phyloP scores from a whole-genome alignment of 2,888 invertebrate species.

The Glaucopsyche alexis region DNA sequence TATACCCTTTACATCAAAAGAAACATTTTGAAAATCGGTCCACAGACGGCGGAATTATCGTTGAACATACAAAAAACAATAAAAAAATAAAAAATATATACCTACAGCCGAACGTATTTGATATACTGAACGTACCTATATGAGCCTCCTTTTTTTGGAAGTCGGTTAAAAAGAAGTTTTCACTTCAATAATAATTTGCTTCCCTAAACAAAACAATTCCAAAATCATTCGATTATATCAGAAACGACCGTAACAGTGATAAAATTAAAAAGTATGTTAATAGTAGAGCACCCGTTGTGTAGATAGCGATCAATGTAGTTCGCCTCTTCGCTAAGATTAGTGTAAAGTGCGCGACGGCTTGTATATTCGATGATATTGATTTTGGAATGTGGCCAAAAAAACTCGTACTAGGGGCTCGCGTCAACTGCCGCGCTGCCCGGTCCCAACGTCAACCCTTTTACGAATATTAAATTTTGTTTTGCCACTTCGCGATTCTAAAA shows the following conservation, averaged over 20 bases:
- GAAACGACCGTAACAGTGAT: neutral
- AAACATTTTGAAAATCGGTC: no score
- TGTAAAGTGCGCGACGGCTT: constrained; percentile 72
- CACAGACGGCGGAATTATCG: no score
- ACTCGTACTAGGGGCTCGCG: constrained; percentile 74
- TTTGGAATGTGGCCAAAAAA: constrained; percentile 79
- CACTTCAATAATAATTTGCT: no score
- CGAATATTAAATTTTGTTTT: constrained; percentile 81
- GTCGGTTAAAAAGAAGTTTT: no score
- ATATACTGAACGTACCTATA: no score
- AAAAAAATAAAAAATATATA: no score
- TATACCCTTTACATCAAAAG: no score
- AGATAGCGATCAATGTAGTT: constrained; percentile 36
- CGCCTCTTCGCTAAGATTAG: constrained; percentile 68
- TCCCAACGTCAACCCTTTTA: constrained; percentile 77
- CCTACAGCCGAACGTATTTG: no score
- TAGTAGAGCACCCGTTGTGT: neutral
- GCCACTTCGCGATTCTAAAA: constrained; percentile 76
- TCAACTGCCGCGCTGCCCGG: constrained; percentile 75
- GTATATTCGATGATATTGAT: constrained; percentile 77
- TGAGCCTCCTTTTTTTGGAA: no score
- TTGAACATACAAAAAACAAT: no score
- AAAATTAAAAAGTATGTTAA: constrained; percentile 17
- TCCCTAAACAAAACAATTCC: neutral
- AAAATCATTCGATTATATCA: neutral